A percentile compares a stretch with the other conserved stretches of the same genome.
Evolutionary conservation across 2,797 vertebrate genomes (phyloP).

Genomic region (Channallabes apus): DNA sequence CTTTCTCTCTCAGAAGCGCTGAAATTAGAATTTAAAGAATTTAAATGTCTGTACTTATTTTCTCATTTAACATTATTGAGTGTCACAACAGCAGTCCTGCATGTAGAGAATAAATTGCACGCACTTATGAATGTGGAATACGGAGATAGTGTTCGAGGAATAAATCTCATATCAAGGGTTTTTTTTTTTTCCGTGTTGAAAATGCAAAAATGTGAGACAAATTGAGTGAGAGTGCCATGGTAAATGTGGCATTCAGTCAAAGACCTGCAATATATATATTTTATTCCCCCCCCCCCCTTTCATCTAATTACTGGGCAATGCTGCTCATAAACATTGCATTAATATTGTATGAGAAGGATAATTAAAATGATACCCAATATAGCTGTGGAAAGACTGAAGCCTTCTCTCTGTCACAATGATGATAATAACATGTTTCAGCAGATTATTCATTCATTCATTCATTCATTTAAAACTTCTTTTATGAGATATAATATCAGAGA

Average conservation of each 20-base stretch:
- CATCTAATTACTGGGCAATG: slow-evolving; percentile 46
- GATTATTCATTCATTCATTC: not conserved
- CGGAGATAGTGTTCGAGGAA: not conserved
- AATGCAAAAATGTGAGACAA: slow-evolving; percentile 34
- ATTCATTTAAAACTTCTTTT: not conserved
- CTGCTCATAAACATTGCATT: slow-evolving; percentile 43
- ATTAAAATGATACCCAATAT: slow-evolving; percentile 48
- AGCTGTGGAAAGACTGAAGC: slow-evolving; percentile 30
- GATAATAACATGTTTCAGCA: slow-evolving; percentile 12
- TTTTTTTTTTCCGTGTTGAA: slow-evolving; percentile 16
- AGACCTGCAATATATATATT: slow-evolving; percentile 19
- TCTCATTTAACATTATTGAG: slow-evolving; percentile 59
- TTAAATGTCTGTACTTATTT: slow-evolving; percentile 65
- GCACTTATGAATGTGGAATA: not conserved
- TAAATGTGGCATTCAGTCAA: slow-evolving; percentile 38
- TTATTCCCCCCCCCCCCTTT: not conserved
- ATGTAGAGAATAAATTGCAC: slow-evolving; percentile 44
- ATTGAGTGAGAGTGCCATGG: slow-evolving; percentile 18
- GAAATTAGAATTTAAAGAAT: slow-evolving; percentile 64
- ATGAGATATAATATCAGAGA: not conserved
- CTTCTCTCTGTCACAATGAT: slow-evolving; percentile 11
- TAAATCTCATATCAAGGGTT: slow-evolving; percentile 7
- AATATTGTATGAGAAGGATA: slow-evolving; percentile 46
- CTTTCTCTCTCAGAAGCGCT: slow-evolving; percentile 41
- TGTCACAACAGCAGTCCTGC: slow-evolving; percentile 56